phyloP scores from a whole-genome alignment of 2,113 vertebrate genomes.

The Turnix velox region DNA sequence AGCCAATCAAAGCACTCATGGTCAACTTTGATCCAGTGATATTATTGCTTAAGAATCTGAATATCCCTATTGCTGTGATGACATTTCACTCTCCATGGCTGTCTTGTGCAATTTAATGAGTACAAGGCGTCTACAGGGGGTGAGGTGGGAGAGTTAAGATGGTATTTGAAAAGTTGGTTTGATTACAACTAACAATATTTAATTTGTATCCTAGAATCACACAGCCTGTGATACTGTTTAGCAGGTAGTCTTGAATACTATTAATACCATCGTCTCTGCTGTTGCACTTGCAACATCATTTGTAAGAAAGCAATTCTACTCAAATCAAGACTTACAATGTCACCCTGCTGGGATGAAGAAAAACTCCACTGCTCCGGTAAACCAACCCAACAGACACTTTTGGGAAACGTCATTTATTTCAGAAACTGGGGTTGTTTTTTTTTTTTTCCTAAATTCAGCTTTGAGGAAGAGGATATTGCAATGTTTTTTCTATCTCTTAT shows the following conservation, averaged over 20 bases:
- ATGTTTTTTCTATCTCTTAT: neutral
- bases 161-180: neutral
- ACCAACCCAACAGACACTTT: neutral
- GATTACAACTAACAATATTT: neutral
- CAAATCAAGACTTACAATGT: neutral
- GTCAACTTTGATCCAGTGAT: neutral
- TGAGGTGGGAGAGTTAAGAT: fast-evolving
- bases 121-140: neutral
- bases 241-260: neutral
- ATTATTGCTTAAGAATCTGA: neutral
- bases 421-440: neutral
- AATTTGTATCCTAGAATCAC: neutral
- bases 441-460: neutral
- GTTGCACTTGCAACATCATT: neutral
- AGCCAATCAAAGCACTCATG: neutral
- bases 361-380: neutral
- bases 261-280: neutral
- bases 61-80: neutral
- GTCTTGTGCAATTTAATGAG: neutral
- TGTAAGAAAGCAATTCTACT: neutral
- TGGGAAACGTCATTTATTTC: neutral
- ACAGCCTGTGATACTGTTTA: neutral
- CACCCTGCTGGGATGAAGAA: neutral
- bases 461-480: neutral
- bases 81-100: neutral